phyloP scores from a whole-genome alignment of 2,113 vertebrate genomes.

The Cryptotis parvus region DNA sequence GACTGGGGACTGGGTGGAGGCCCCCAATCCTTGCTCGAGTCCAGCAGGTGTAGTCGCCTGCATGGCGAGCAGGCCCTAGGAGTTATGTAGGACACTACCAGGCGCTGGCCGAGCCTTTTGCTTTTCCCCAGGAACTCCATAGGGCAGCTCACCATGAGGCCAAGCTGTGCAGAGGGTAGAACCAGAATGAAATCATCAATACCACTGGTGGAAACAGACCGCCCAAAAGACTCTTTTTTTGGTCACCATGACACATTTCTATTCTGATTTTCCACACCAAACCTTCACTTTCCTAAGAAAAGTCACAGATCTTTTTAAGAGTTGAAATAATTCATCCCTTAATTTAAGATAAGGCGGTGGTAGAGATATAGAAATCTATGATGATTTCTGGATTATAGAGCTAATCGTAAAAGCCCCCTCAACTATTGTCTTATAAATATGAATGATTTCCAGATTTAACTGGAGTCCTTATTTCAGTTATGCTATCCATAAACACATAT shows the following conservation, averaged over 20 bases:
- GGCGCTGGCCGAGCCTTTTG: no score
- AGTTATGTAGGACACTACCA: no score
- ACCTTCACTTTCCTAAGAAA: not conserved
- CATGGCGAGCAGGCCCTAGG: no score
- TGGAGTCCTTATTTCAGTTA: not conserved
- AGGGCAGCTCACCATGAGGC: no score
- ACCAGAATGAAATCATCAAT: no score
- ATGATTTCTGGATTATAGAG: not conserved
- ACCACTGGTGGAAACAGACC: no score
- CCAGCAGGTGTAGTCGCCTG: no score
- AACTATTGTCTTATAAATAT: not conserved
- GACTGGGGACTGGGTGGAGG: no score
- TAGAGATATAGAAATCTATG: not conserved
- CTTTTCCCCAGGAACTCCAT: no score
- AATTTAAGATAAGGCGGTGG: not conserved
- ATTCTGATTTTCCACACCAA: not conserved
- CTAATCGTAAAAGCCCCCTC: not conserved
- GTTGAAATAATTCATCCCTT: not conserved
- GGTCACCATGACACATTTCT: not conserved
- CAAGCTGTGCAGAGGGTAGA: no score
- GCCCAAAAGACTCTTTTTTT: not conserved
- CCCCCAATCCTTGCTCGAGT: no score
- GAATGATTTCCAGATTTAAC: not conserved
- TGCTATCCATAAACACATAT: not conserved
- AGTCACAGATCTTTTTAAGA: not conserved